phyloP scores from a whole-genome alignment of 2,113 vertebrate genomes.

The Phylloscopus whistleri region DNA sequence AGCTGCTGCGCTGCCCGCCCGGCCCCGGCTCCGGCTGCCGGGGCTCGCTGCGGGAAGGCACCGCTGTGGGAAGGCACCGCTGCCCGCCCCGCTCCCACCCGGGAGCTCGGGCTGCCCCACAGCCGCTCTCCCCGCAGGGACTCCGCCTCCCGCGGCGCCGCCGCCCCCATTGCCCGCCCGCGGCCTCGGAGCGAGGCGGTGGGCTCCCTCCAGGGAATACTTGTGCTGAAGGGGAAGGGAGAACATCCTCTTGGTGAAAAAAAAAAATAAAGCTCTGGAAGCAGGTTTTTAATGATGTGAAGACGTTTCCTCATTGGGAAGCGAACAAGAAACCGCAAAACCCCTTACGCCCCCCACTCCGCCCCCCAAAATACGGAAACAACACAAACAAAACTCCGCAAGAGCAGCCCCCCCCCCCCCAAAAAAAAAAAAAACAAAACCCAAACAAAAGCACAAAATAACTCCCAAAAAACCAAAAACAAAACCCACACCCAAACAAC shows the following conservation, averaged over 20 bases:
- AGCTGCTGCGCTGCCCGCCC: not conserved
- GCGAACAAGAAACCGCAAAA: too few relatives aligned
- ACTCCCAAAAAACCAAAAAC: too few relatives aligned
- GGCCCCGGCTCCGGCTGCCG: too few relatives aligned
- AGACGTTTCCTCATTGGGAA: accelerated
- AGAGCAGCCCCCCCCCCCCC: too few relatives aligned
- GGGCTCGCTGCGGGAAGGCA: too few relatives aligned
- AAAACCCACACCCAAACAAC: too few relatives aligned
- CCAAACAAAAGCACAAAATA: too few relatives aligned
- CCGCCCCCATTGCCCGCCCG: not conserved
- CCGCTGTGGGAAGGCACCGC: too few relatives aligned
- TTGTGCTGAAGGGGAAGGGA: not conserved
- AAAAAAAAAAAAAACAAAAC: too few relatives aligned
- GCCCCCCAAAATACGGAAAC: accelerated
- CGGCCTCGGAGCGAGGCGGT: accelerated
- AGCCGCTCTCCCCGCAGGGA: not conserved
- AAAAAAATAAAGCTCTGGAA: not conserved
- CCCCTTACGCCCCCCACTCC: accelerated
- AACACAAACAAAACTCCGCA: not conserved
- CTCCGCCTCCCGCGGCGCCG: too few relatives aligned
- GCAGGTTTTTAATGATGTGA: not conserved
- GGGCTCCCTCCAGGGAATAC: accelerated
- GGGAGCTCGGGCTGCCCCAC: not conserved
- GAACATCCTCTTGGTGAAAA: not conserved
- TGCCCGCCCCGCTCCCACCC: accelerated